Evolutionary conservation across 2,797 vertebrate genomes (phyloP).

Genomic region (Micromesistius poutassou): DNA sequence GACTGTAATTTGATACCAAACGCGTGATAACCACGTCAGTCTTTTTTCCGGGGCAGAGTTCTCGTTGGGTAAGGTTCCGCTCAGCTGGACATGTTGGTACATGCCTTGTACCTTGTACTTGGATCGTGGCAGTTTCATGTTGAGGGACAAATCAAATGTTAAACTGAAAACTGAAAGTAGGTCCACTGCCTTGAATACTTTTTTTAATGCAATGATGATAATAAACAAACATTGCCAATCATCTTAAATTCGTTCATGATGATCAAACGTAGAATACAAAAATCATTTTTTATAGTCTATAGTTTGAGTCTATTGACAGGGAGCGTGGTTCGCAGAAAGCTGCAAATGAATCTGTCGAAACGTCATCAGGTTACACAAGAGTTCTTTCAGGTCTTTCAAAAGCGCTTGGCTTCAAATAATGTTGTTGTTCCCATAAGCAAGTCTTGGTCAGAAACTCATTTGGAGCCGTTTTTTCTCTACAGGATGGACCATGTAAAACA

Average conservation of each 20-base stretch:
- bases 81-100: neutral
- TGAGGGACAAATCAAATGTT: too few species aligned
- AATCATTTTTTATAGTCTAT: neutral
- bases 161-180: too few species aligned
- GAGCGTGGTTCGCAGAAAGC: neutral
- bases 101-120: neutral
- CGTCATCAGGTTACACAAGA: neutral
- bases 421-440: too few species aligned
- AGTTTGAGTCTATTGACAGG: neutral
- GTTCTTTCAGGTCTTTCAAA: neutral
- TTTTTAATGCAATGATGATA: too few species aligned
- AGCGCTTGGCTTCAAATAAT: too few species aligned
- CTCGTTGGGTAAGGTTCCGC: neutral
- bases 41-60: neutral
- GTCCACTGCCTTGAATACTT: too few species aligned
- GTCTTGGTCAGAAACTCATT: neutral
- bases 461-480: conserved; percentile 15
- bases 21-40: neutral
- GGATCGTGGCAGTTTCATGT: neutral
- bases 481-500: conserved; percentile 87
- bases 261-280: neutral
- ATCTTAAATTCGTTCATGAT: neutral
- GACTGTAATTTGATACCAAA: neutral
- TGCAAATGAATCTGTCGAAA: neutral
- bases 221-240: too few species aligned